Conservation (phyloP, 2,888 invertebrate genomes). For the Antitype chi region DNA sequence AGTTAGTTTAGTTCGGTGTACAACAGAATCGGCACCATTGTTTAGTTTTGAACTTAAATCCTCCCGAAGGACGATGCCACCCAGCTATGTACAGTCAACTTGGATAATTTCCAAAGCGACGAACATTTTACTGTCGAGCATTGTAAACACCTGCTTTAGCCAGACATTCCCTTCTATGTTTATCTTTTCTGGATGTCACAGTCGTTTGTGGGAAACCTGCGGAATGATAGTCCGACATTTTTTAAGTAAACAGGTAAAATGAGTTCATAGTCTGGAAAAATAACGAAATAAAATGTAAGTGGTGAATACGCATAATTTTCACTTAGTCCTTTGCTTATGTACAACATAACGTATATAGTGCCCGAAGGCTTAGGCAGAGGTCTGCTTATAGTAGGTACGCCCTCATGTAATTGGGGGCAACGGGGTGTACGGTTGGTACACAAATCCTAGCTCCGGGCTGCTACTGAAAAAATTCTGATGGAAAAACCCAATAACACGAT, state of each 20-base stretch:
- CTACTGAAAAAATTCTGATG: too few relatives aligned
- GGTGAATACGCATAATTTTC: neutral
- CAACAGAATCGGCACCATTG: too few relatives aligned
- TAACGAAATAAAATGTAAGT: neutral
- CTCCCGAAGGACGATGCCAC: constrained; percentile 65
- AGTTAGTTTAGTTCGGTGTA: too few relatives aligned
- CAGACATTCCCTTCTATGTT: constrained; percentile 75
- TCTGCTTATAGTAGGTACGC: too few relatives aligned
- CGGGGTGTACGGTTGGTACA: too few relatives aligned
- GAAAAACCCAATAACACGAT: too few relatives aligned
- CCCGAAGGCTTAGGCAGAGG: too few relatives aligned
- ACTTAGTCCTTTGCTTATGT: neutral
- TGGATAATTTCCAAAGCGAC: constrained; percentile 78
- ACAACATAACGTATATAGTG: too few relatives aligned
- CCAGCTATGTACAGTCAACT: constrained; percentile 70
- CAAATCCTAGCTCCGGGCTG: too few relatives aligned
- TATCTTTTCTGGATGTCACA: constrained; percentile 70
- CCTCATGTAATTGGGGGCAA: too few relatives aligned
- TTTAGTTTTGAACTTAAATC: constrained; percentile 66
- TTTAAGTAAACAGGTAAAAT: neutral
- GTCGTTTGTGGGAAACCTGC: constrained; percentile 39
- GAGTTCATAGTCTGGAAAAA: constrained; percentile 1
- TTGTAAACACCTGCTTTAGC: constrained; percentile 78
- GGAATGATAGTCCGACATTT: constrained; percentile 47
- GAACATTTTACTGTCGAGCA: constrained; percentile 75